These are phyloP conservation scores for Myrmecobius fasciatus DNA, from an alignment of 2,113 vertebrate species.

Conservation along the genomic window DNA sequence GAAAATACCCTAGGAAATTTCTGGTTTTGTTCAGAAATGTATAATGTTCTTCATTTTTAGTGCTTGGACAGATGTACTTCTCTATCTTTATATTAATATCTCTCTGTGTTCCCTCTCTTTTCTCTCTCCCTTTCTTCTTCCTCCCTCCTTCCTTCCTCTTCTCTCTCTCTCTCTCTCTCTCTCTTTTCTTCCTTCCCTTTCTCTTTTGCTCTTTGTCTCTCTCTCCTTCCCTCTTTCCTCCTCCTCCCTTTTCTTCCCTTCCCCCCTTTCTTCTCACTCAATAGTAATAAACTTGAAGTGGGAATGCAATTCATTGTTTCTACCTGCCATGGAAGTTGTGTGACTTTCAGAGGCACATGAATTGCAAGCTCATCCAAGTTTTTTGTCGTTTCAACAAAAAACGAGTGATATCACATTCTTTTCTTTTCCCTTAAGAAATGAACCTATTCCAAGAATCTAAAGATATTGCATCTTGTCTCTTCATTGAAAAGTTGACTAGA, in stretches of 20 bases:
- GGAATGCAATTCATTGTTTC: not conserved
- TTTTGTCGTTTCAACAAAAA: not conserved
- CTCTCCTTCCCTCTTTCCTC: not conserved
- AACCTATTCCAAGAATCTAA: not conserved
- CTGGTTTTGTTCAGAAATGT: not conserved
- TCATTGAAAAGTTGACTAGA: not conserved
- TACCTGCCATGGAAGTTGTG: not conserved
- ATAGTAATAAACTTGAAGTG: conserved; percentile 7
- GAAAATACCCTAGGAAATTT: not conserved
- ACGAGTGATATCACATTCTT: not conserved
- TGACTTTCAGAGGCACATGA: not conserved
- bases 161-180: not conserved
- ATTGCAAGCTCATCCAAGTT: not conserved
- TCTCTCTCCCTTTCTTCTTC: not conserved
- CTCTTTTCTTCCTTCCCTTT: not conserved
- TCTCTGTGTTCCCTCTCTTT: conserved; percentile 28
- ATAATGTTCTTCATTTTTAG: not conserved
- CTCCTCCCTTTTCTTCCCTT: not conserved
- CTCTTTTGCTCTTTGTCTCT: not conserved
- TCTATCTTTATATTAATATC: not conserved
- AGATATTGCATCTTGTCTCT: not conserved
- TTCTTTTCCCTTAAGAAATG: not conserved
- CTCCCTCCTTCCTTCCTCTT: not conserved
- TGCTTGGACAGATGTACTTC: not conserved
- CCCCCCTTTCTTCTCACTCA: conserved; percentile 36